These are phyloP conservation scores for Andrena cerasifolii DNA, from an alignment of 1,140 invertebrate species.

Conservation along the genomic window DNA sequence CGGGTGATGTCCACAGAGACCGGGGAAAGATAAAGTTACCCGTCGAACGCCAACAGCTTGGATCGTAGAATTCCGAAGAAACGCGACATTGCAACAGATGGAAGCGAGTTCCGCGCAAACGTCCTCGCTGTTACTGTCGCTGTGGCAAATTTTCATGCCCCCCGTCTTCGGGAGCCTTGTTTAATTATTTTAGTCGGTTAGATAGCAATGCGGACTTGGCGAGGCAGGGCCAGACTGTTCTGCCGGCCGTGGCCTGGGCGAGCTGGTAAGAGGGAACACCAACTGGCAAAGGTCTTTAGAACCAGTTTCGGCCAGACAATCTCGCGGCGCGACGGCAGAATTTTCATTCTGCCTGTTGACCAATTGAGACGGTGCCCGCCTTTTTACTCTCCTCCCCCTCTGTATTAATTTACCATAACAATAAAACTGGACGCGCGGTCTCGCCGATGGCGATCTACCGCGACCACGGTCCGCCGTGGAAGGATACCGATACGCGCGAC, in stretches of 20 bases:
- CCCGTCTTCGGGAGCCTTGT: no score
- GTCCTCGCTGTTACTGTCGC: background rate
- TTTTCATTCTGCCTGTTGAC: conserved; percentile 54
- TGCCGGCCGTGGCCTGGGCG: background rate
- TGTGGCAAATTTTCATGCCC: background rate
- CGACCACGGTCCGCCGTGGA: background rate
- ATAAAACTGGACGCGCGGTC: conserved; percentile 21
- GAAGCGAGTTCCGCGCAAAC: background rate
- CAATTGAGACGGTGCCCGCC: conserved; percentile 45
- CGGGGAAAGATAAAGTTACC: background rate
- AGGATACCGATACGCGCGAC: no score
- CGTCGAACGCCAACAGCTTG: background rate
- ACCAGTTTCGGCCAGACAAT: conserved; percentile 58
- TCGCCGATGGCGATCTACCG: background rate
- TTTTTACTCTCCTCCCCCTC: background rate
- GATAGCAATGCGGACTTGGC: background rate
- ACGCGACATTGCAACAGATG: no score
- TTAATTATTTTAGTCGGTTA: no score
- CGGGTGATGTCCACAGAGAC: background rate
- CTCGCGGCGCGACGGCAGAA: conserved; percentile 22
- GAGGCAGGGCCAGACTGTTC: conserved; percentile 6
- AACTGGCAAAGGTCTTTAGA: conserved; percentile 51
- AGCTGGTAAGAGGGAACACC: conserved; percentile 38
- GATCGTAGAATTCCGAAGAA: no score
- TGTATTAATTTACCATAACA: conserved; percentile 23